These are phyloP conservation scores for Ctena decussata DNA, from an alignment of 2,888 invertebrate genomes.

Conservation along the genomic window DNA sequence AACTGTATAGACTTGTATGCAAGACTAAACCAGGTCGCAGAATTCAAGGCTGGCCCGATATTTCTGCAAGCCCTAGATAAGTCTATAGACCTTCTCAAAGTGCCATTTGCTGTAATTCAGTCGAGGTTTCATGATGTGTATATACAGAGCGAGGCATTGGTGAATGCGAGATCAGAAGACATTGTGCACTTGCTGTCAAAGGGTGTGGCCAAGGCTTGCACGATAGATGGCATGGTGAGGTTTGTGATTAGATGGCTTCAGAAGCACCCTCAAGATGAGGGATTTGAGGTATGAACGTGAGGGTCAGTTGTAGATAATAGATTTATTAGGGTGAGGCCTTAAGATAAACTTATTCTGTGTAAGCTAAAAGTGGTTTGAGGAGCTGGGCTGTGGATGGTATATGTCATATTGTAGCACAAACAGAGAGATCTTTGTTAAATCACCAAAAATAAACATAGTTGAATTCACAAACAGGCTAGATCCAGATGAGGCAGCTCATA, in stretches of 20 bases:
- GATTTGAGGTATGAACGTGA: constrained; percentile 9
- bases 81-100: neutral
- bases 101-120: neutral
- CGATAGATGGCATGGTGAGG: neutral
- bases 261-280: neutral
- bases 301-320: too few species aligned
- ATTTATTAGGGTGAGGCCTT: too few species aligned
- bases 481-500: too few species aligned
- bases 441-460: too few species aligned
- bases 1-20: constrained; percentile 47
- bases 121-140: neutral
- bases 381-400: too few species aligned
- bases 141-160: neutral
- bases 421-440: too few species aligned
- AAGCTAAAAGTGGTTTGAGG: too few species aligned
- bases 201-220: constrained; percentile 11
- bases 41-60: neutral
- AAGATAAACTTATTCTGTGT: too few species aligned
- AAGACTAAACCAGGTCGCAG: neutral
- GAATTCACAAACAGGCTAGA: too few species aligned
- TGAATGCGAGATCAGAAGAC: constrained; percentile 3
- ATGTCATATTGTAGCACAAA: too few species aligned
- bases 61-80: neutral
- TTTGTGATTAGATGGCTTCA: constrained; percentile 12
- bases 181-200: constrained; percentile 4